A percentile compares a stretch with the other conserved stretches of the same genome.
These are phyloP conservation scores for Bettongia penicillata DNA, from an alignment of 2,113 vertebrate species.

Conservation along the genomic window DNA sequence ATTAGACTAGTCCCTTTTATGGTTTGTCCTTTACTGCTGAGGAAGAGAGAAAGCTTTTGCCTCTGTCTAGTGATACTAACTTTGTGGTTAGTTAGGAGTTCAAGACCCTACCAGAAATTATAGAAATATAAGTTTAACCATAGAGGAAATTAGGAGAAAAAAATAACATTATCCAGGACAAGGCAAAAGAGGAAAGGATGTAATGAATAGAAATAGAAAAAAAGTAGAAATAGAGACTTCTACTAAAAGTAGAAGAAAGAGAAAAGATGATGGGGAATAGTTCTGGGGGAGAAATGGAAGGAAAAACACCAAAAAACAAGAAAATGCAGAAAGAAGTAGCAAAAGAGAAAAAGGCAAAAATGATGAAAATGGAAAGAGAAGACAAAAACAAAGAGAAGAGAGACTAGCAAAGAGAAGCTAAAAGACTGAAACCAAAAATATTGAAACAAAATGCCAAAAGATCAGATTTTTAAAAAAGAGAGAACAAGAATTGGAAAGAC, in stretches of 20 bases:
- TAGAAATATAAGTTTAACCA: background rate
- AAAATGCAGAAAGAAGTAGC: background rate
- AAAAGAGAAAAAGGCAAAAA: background rate
- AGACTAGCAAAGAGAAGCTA: background rate
- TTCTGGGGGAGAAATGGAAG: background rate
- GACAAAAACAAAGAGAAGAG: background rate
- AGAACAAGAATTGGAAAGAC: background rate
- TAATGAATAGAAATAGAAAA: conserved; percentile 21
- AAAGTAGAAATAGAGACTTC: too few species aligned
- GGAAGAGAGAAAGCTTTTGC: background rate
- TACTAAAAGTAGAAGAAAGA: background rate
- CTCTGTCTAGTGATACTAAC: background rate
- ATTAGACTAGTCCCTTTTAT: background rate
- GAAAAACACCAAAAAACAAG: background rate
- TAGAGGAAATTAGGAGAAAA: background rate
- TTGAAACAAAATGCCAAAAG: background rate
- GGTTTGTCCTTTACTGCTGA: background rate
- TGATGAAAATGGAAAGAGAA: background rate
- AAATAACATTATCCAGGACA: background rate
- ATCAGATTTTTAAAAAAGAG: background rate
- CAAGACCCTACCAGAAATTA: background rate
- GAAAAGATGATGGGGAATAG: conserved; percentile 15
- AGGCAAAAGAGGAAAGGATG: background rate
- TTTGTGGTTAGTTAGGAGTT: background rate
- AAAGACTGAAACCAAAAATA: background rate